phyloP scores from a whole-genome alignment of 2,113 vertebrate species.

The Forbesichthys agassizii region DNA sequence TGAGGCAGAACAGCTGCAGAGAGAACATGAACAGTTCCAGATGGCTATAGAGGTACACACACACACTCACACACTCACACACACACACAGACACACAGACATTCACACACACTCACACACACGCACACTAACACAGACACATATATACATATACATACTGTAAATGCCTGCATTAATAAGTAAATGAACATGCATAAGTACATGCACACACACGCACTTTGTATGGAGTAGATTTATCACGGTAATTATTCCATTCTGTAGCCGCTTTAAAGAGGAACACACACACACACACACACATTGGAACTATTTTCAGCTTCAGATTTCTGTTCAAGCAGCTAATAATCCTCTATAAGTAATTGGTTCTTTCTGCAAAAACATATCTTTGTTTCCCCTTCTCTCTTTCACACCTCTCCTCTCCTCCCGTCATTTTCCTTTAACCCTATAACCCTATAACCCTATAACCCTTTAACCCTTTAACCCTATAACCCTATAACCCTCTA shows the following conservation, averaged over 20 bases:
- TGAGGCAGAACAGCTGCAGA: slow-evolving; percentile 96
- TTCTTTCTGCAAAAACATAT: background rate
- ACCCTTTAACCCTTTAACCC: no score
- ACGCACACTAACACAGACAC: no score
- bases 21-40: slow-evolving; percentile 97
- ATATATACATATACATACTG: no score
- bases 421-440: background rate
- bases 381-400: background rate
- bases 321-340: background rate
- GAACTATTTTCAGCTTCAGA: background rate
- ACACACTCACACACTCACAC: slow-evolving; percentile 13
- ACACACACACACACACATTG: background rate
- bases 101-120: no score
- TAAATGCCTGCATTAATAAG: no score
- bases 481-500: no score
- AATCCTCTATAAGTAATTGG: background rate
- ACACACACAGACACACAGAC: background rate
- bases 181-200: background rate
- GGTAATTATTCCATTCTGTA: no score
- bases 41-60: slow-evolving; percentile 70
- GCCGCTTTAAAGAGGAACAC: no score
- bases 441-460: no score
- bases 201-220: background rate
- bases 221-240: no score
- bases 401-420: background rate